Base-by-base conservation (phyloP, 2,888 invertebrate species). In the Rhagophthalmus giganteus region DNA sequence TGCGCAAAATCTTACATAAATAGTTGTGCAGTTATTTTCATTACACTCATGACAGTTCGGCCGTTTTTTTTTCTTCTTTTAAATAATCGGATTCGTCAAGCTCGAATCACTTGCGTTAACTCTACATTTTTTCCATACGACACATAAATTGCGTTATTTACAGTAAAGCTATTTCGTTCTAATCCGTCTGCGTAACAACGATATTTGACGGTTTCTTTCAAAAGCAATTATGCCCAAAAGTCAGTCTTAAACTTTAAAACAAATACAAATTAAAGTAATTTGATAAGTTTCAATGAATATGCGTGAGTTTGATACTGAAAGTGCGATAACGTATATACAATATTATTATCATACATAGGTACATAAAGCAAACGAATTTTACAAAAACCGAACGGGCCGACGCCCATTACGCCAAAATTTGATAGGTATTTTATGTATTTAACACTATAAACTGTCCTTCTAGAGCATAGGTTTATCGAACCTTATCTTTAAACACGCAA, bases 191-290 rank as follows among this genome's bases (percentile, higher is more conserved):
- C 30, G 24, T 41, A 9, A 31, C 12, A 41, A 41, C 40, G 31
- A 41, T 41, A 41, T 39, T 30, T 31, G 40, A 41, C 40, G 40
- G 40, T 27, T 9, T 27, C 10, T 27, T 27, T 27, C 2, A 27
- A 41, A 41, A 20, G 16, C 10, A 31, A 12, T 41, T 44, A 49
- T 49, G 49, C 41, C 42, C 50, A 50, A 32, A 42, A 51, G 39
- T 51, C 51, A 51, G 51, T 51, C 51, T 51, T 51, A 45, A 47
- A 33, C 27, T 47, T n/a, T n/a, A 39, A 50, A 51, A 45, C 44
- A 50, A 50, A 45, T 35, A 44, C 14, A 44, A 33, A 27, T 30
- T 30, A 11, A 9, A 30, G 14, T 15, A 20, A 3, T 15, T 27
- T 38, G 9, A 14, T 5, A 20, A 20, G 26, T 10, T 8, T 16